Base-by-base conservation (phyloP, 1,140 invertebrate species). In the Magallana gigas region DNA sequence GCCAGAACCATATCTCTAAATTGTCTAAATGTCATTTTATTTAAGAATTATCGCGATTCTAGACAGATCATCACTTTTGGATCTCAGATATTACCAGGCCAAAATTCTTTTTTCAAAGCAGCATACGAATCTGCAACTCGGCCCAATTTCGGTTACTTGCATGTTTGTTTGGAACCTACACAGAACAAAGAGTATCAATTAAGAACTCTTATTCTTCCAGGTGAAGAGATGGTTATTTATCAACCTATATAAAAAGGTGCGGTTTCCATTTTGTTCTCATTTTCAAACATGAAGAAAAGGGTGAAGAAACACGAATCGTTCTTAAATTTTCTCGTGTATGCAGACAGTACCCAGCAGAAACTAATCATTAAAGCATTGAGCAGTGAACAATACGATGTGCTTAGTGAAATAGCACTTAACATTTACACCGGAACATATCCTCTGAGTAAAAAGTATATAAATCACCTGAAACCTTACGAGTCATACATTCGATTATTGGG, bases 1-100 rank as follows among this genome's bases (percentile, higher is more conserved):
- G 64, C 87, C 57, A 76, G 68, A 36, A 89, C 82, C 14, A 90
- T 90, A 64, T 85, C 83, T n/a, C 60, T 90, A 23, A 88, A 90
- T 84, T 86, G 84, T 80, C 64, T 71, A 8, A 84, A 89, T 84
- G 60, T 88, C 0, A 60, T 90, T 14, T 82, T 90, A 29, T 88
- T 90, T 80, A 85, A 82, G 11, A 90, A 90, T 57, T 64, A 85
- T 9, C 68, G 89, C 16, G 87, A 90, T 88, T 56, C 85, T 29
- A 36, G 86, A 83, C 87, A 88, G 36, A 57, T 90, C 9, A 62
- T 68, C 8, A 88, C 89, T 4, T 86, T 88, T 64, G 89, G 87
- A 29, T 80, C 85, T 9, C 89, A 88, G 48, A 76, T 90, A 76
- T 84, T 88, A 64, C 89, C 89, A 6, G 80, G 80, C 5, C 68